A percentile compares a stretch with the other conserved stretches of the same genome.
phyloP scores from a whole-genome alignment of 2,113 vertebrate species.

The Corythornis madagascariensis region DNA sequence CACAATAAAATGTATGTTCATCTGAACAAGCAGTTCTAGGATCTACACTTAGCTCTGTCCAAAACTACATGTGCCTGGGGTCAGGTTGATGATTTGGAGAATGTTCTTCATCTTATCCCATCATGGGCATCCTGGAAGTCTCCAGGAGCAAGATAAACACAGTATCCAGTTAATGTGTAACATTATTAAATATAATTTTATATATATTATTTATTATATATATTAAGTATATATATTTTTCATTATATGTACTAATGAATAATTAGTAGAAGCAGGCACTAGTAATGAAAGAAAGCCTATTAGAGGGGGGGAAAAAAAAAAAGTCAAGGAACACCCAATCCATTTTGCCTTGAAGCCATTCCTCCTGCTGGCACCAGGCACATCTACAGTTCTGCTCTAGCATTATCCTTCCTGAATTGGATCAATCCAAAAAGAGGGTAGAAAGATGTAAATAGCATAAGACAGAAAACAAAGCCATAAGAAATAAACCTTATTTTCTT shows the following conservation, averaged over 20 bases:
- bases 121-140: too few relatives aligned
- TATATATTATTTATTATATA: too few relatives aligned
- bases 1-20: not conserved
- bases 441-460: not conserved
- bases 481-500: not conserved
- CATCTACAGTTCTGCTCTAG: not conserved
- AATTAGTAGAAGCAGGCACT: not conserved
- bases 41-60: not conserved
- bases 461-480: not conserved
- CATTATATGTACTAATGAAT: not conserved
- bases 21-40: not conserved
- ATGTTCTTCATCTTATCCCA: not conserved
- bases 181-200: not conserved
- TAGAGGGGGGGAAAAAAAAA: not conserved
- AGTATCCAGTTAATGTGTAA: not conserved
- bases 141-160: not conserved
- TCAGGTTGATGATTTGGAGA: not conserved
- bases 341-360: not conserved
- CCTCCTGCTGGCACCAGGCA: not conserved
- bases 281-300: not conserved
- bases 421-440: not conserved
- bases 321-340: not conserved
- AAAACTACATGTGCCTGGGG: rapidly evolving
- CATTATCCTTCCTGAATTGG: not conserved
- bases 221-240: too few relatives aligned